These are phyloP conservation scores for Drosophila serrata DNA, from an alignment of 1,140 invertebrate genomes.

Conservation along the genomic window DNA sequence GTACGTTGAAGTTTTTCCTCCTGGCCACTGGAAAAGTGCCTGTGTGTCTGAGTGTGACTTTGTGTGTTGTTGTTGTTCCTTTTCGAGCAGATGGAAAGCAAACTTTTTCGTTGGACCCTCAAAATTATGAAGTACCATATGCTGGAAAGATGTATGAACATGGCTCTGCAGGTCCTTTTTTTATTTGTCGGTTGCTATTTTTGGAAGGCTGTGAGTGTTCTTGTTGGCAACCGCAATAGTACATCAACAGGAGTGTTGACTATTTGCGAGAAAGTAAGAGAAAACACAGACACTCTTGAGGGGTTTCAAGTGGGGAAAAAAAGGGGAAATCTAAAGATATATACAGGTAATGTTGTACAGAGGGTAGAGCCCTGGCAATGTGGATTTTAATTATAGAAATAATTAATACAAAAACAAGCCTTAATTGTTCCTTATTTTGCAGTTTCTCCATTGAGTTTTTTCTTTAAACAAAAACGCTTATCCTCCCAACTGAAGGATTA, in stretches of 20 bases:
- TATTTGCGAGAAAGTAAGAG: constrained; percentile 17
- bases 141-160: constrained; percentile 30
- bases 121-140: constrained; percentile 53
- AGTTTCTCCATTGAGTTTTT: not conserved
- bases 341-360: not conserved
- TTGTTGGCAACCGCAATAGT: constrained; percentile 15
- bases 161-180: constrained; percentile 2
- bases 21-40: constrained; percentile 19
- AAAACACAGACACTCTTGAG: constrained; percentile 1
- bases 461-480: too few species aligned
- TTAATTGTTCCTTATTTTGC: not conserved
- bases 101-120: constrained; percentile 43
- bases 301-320: not conserved
- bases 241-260: constrained; percentile 30
- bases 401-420: not conserved
- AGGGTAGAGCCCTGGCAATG: fast-evolving
- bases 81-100: constrained; percentile 29
- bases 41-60: not conserved
- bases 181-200: not conserved
- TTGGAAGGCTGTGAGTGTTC: constrained; percentile 30
- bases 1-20: constrained; percentile 6
- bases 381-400: not conserved
- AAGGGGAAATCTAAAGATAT: not conserved
- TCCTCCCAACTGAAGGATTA: constrained; percentile 19
- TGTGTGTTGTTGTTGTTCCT: too few species aligned